Base-by-base conservation (phyloP, 2,797 vertebrate genomes). In the Lophius americanus region DNA sequence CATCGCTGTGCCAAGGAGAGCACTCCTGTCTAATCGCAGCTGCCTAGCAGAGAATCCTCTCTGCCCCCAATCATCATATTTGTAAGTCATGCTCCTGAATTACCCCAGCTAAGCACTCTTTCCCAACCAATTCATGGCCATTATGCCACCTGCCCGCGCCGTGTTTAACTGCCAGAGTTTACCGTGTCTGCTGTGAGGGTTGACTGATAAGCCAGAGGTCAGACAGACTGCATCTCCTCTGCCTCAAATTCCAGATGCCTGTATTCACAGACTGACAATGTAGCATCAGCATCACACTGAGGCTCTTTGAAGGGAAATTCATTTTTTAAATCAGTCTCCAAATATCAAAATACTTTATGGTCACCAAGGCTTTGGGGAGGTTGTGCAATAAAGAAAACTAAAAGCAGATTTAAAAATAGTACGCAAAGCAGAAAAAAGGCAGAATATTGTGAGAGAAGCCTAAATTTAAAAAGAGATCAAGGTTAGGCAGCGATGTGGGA, bases 1-100 rank as follows among this genome's bases (percentile, higher is more conserved):
- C 85, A 90, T 80, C 44, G 78, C 70, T 56, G 73, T 84, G 88
- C 88, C 92, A 85, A 80, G 79, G 85, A 91, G 86, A 89, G 85
- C 83, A 83, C 92, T 94, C 89, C 89, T 89, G 89, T 91, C 85
- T 92, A 93, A 94, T 93, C 89, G 92, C 85, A 60, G 82, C 73
- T 90, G 91, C 87, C 90, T 91, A 91, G 82, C 79, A 64, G 79
- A 85, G 82, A 79, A 85, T 86, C 83, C 79, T 76, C 75, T 84
- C 60, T 89, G 89, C 82, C 90, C 91, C 88, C 85, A 90, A 88
- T 91, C 88, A 88, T 91, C 88, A 85, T 87, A 89, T 92, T 82
- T 70, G 56, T 87, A 90, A 88, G 81, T 88, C 85, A 79, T 49
- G 78, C 79, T 92, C 89, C 91, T 93, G 92, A 93, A 94, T 93